Conservation (phyloP, 92 coral and sea anemone species). For the Porites divaricata region DNA sequence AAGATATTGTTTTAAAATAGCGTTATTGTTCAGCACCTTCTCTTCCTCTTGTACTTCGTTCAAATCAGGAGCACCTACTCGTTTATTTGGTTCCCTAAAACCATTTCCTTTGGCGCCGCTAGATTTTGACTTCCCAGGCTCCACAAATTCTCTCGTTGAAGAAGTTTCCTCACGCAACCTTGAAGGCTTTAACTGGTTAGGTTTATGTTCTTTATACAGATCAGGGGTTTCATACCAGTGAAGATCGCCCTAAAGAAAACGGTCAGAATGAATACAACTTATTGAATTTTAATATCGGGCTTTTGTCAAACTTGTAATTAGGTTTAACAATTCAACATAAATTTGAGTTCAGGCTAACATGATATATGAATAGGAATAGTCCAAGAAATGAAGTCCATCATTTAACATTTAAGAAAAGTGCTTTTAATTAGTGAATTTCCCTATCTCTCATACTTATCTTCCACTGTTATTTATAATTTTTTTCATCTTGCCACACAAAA, state of each 20-base stretch:
- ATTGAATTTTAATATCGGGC: background rate
- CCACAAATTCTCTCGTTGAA: constrained; percentile 6
- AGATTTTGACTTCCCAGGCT: background rate
- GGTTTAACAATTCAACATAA: too few species aligned
- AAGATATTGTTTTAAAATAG: constrained; percentile 57
- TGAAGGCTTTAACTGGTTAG: background rate
- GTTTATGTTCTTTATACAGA: background rate
- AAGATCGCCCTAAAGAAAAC: constrained; percentile 11
- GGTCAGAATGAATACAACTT: too few species aligned
- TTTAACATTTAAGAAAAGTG: too few species aligned
- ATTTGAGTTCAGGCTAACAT: too few species aligned
- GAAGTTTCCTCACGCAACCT: constrained; percentile 21
- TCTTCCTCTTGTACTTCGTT: constrained; percentile 60
- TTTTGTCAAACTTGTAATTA: too few species aligned
- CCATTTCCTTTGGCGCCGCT: background rate
- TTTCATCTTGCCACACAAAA: too few species aligned
- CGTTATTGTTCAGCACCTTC: constrained; percentile 49
- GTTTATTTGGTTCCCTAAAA: constrained; percentile 10
- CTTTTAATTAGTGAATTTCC: too few species aligned
- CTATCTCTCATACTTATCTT: too few species aligned
- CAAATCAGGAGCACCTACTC: background rate
- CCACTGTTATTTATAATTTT: too few species aligned
- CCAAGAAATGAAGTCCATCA: too few species aligned
- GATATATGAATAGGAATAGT: too few species aligned
- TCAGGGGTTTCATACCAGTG: constrained; percentile 29